Conservation (phyloP, 2,888 invertebrate species). For the Hemicrepidius hirtus region DNA sequence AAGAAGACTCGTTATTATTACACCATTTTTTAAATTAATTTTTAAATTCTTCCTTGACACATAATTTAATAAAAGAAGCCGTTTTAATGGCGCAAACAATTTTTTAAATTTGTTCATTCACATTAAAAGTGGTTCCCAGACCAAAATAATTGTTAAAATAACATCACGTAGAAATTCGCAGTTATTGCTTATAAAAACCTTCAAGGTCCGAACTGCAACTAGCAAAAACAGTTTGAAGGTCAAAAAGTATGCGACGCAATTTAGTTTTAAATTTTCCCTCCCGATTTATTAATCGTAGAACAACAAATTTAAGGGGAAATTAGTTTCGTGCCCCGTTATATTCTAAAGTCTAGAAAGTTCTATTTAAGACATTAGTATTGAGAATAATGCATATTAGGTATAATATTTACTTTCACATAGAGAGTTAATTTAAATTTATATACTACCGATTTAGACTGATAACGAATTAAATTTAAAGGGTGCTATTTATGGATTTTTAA, state of each 20-base stretch:
- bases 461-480: too few relatives aligned
- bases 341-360: constrained; percentile 15
- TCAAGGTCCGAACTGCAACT: constrained; percentile 29
- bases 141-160: constrained; percentile 17
- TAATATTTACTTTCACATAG: constrained; percentile 17
- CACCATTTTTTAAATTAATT: too few relatives aligned
- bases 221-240: constrained; percentile 32
- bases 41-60: background rate
- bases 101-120: background rate
- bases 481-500: too few relatives aligned
- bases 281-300: constrained; percentile 16
- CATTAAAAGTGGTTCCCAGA: constrained; percentile 7
- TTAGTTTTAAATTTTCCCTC: constrained; percentile 17
- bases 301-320: too few relatives aligned
- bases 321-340: background rate
- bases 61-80: background rate
- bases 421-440: too few relatives aligned
- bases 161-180: constrained; percentile 16
- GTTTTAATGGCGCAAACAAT: background rate
- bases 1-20: too few relatives aligned
- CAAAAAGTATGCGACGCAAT: constrained; percentile 23
- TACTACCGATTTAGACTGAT: too few relatives aligned
- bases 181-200: constrained; percentile 26
- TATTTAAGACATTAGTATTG: background rate
- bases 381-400: constrained; percentile 15